Conservation (phyloP, 2,888 invertebrate species). For the Sycophila texana region DNA sequence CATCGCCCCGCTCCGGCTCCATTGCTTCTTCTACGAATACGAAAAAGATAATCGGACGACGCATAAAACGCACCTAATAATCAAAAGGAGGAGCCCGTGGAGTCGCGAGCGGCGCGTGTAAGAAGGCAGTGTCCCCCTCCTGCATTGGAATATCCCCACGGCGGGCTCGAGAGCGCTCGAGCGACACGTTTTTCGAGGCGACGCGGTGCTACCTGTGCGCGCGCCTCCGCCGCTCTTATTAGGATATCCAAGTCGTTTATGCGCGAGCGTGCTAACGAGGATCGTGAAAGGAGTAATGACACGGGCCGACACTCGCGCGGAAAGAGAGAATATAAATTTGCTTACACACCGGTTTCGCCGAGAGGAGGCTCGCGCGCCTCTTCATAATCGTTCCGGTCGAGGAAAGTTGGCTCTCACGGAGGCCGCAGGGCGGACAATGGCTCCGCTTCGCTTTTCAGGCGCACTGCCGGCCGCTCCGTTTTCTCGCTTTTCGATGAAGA, state of each 20-base stretch:
- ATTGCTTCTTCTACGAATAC: constrained; percentile 38
- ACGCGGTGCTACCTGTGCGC: constrained; percentile 47
- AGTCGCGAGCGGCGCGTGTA: neutral
- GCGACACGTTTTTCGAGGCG: constrained; percentile 45
- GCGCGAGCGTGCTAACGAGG: constrained; percentile 67
- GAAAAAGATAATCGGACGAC: constrained; percentile 37
- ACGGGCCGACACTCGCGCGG: constrained; percentile 63
- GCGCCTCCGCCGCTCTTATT: constrained; percentile 58
- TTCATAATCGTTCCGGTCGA: constrained; percentile 64
- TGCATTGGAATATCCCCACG: constrained; percentile 6
- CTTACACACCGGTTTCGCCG: constrained; percentile 68
- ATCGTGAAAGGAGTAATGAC: constrained; percentile 72
- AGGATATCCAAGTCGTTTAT: constrained; percentile 62
- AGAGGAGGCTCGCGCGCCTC: constrained; percentile 52
- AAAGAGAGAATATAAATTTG: constrained; percentile 67
- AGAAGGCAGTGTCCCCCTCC: constrained; percentile 1
- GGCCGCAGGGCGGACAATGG: neutral
- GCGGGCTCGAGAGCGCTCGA: constrained; percentile 15
- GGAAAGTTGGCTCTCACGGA: constrained; percentile 49
- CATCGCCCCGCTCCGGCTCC: constrained; percentile 15
- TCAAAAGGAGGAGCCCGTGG: constrained; percentile 31
- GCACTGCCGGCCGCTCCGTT: neutral
- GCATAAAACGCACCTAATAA: constrained; percentile 50
- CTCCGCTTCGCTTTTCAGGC: constrained; percentile 21
- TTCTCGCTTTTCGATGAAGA: constrained; percentile 16